phyloP scores from a whole-genome alignment of 2,797 vertebrate species.

The Rhabdomys pumilio region DNA sequence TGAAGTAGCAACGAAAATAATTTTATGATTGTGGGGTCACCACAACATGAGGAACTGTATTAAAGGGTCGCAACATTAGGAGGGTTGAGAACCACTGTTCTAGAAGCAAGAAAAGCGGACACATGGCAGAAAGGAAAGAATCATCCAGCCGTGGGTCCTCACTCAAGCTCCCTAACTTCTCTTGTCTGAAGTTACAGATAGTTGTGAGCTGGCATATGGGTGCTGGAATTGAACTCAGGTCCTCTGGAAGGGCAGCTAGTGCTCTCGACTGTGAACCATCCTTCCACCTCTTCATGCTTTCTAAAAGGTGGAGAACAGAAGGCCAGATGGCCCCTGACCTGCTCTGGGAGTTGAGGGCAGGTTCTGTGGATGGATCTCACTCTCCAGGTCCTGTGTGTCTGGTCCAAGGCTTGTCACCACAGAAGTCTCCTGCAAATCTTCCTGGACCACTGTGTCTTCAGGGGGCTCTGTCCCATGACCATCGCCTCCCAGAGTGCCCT shows the following conservation, averaged over 20 bases:
- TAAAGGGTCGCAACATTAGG: background rate
- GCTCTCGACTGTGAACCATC: background rate
- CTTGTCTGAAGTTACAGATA: background rate
- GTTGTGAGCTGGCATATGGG: background rate
- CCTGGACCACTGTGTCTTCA: slow-evolving; percentile 37
- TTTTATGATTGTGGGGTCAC: background rate
- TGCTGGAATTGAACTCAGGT: background rate
- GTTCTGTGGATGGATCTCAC: background rate
- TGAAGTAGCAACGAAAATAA: background rate
- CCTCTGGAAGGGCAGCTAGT: background rate
- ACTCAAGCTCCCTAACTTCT: background rate
- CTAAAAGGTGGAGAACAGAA: background rate
- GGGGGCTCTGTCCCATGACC: background rate
- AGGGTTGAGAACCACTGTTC: background rate
- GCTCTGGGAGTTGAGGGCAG: background rate
- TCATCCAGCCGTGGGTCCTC: background rate
- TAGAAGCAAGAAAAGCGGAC: background rate
- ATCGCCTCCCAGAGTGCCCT: background rate
- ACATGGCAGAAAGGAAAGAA: background rate
- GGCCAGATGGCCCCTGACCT: slow-evolving; percentile 58
- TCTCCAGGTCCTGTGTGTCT: slow-evolving; percentile 39
- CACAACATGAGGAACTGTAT: background rate
- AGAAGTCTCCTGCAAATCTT: slow-evolving; percentile 27
- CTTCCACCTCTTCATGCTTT: background rate
- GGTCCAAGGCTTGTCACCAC: background rate